Percentiles rank a stretch among this genome's conserved stretches.
These are phyloP conservation scores for Actenoides lindsayi DNA, from an alignment of 2,113 vertebrate genomes.

Conservation along the genomic window DNA sequence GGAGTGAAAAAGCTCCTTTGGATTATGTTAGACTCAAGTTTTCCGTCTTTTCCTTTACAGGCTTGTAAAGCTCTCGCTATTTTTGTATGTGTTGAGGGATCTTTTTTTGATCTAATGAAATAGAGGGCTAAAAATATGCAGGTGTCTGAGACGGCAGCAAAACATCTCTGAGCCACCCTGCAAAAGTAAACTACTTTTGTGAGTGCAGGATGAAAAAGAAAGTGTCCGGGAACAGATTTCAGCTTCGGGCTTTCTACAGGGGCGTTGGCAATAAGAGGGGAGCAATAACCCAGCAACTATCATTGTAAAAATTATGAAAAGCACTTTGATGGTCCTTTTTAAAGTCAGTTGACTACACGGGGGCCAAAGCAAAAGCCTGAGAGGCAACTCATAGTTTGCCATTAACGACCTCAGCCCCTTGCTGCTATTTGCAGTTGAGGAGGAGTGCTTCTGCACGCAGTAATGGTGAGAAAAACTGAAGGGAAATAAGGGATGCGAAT, in stretches of 20 bases:
- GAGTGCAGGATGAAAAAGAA: neutral
- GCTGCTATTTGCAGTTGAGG: neutral
- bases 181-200: slow-evolving; percentile 18
- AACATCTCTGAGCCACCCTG: slow-evolving; percentile 21
- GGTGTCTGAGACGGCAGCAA: slow-evolving; percentile 47
- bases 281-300: slow-evolving; percentile 33
- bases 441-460: neutral
- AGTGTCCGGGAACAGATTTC: slow-evolving; percentile 12
- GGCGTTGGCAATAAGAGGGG: neutral
- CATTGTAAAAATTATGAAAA: slow-evolving; percentile 66
- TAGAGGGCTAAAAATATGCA: slow-evolving; percentile 51
- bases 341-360: slow-evolving; percentile 33
- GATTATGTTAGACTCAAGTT: neutral
- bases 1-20: neutral
- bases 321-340: slow-evolving; percentile 46
- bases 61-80: neutral
- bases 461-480: slow-evolving; percentile 18
- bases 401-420: neutral
- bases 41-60: neutral
- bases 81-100: slow-evolving; percentile 10
- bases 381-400: neutral
- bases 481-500: neutral
- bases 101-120: slow-evolving; percentile 32
- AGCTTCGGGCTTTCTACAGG: slow-evolving; percentile 31
- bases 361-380: slow-evolving; percentile 40